These are phyloP conservation scores for Ceyx cyanopectus DNA, from an alignment of 2,113 vertebrate genomes.

Conservation along the genomic window DNA sequence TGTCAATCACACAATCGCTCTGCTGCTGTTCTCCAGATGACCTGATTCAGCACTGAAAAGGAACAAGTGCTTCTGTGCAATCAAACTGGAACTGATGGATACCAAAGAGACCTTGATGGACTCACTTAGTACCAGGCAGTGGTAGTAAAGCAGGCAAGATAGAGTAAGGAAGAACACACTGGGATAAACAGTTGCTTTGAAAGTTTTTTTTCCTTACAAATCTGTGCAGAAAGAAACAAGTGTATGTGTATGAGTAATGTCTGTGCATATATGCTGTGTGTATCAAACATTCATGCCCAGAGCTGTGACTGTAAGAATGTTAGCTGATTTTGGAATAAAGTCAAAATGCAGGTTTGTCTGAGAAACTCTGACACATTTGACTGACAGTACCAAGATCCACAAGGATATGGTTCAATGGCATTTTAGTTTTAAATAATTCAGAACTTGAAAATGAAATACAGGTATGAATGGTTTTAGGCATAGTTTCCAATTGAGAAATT, in stretches of 20 bases:
- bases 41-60: slow-evolving; percentile 48
- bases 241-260: not conserved
- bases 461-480: not conserved
- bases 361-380: not conserved
- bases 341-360: not conserved
- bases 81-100: slow-evolving; percentile 39
- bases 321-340: not conserved
- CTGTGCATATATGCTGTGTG: not conserved
- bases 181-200: not conserved
- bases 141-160: not conserved
- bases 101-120: slow-evolving; percentile 47
- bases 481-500: not conserved
- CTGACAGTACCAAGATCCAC: not conserved
- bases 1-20: slow-evolving; percentile 67
- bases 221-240: not conserved
- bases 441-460: not conserved
- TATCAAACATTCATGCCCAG: not conserved
- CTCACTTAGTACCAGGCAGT: not conserved
- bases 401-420: not conserved
- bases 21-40: slow-evolving; percentile 59
- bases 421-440: not conserved
- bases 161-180: not conserved
- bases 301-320: not conserved
- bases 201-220: not conserved
- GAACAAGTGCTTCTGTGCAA: slow-evolving; percentile 47